phyloP scores from a whole-genome alignment of 2,888 invertebrate species.

The Leucophenga maculata region DNA sequence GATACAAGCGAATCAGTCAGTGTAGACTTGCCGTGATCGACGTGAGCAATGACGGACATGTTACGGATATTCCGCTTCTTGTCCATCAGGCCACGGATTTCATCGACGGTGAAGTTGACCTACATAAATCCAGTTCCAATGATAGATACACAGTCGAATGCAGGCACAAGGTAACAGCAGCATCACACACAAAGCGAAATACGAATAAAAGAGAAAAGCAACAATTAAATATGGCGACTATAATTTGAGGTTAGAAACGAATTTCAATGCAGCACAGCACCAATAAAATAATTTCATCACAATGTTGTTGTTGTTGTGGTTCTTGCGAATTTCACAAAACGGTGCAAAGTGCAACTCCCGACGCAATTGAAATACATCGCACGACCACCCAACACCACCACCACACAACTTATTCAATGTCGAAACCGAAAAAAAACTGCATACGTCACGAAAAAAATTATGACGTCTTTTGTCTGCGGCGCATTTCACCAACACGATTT shows the following conservation, averaged over 20 bases:
- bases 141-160: conserved; percentile 29
- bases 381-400: background rate
- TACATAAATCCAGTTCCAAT: conserved; percentile 68
- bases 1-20: conserved; percentile 98
- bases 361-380: background rate
- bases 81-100: conserved; percentile 99
- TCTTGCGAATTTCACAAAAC: conserved; percentile 16
- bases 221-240: conserved; percentile 30
- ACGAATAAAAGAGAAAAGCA: background rate
- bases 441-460: conserved; percentile 12
- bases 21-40: conserved; percentile 99
- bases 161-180: conserved; percentile 28
- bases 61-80: conserved; percentile 99
- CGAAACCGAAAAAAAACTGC: background rate
- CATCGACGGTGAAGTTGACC: conserved; percentile 99
- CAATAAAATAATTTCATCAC: conserved; percentile 27
- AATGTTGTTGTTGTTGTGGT: conserved; percentile 7
- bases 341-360: background rate
- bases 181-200: conserved; percentile 7
- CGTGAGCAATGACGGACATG: conserved; percentile 99
- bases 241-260: conserved; percentile 55
- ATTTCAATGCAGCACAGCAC: conserved; percentile 32
- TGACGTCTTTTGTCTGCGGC: background rate
- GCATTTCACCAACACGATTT: background rate
- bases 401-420: background rate